Evolutionary conservation across 92 coral and sea anemone species (phyloP).

Genomic region (Palythoa heliodiscus): DNA sequence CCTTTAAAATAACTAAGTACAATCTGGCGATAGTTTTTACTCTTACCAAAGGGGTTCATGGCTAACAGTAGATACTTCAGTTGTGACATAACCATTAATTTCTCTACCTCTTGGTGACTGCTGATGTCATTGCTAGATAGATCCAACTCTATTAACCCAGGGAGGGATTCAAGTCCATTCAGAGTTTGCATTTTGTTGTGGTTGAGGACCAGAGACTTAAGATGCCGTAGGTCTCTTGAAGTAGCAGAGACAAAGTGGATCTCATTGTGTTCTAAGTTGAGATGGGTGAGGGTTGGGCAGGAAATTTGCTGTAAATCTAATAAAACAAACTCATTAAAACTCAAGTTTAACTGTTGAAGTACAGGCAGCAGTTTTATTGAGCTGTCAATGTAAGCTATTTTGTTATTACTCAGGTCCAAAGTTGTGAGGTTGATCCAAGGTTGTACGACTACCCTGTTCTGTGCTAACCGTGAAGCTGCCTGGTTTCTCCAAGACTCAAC

Average conservation of each 20-base stretch:
- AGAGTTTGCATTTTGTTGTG: slow-evolving; percentile 82
- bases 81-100: slow-evolving; percentile 74
- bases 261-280: slow-evolving; percentile 81
- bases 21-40: slow-evolving; percentile 59
- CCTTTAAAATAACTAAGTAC: slow-evolving; percentile 74
- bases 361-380: slow-evolving; percentile 89
- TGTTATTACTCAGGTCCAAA: slow-evolving; percentile 80
- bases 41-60: slow-evolving; percentile 71
- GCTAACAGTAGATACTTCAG: slow-evolving; percentile 65
- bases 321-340: slow-evolving; percentile 84
- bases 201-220: slow-evolving; percentile 79
- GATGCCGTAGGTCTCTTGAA: slow-evolving; percentile 75
- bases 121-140: slow-evolving; percentile 65
- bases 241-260: slow-evolving; percentile 86
- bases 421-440: slow-evolving; percentile 88
- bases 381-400: slow-evolving; percentile 76
- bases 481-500: slow-evolving; percentile 91
- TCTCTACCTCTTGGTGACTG: slow-evolving; percentile 67
- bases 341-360: slow-evolving; percentile 81
- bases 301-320: slow-evolving; percentile 87
- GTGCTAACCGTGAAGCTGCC: slow-evolving; percentile 77
- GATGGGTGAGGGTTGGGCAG: slow-evolving; percentile 76
- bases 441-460: slow-evolving; percentile 88
- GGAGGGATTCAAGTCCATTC: slow-evolving; percentile 72
- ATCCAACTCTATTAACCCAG: slow-evolving; percentile 88